phyloP scores from a whole-genome alignment of 2,113 vertebrate species.

The Piliocolobus tephrosceles region DNA sequence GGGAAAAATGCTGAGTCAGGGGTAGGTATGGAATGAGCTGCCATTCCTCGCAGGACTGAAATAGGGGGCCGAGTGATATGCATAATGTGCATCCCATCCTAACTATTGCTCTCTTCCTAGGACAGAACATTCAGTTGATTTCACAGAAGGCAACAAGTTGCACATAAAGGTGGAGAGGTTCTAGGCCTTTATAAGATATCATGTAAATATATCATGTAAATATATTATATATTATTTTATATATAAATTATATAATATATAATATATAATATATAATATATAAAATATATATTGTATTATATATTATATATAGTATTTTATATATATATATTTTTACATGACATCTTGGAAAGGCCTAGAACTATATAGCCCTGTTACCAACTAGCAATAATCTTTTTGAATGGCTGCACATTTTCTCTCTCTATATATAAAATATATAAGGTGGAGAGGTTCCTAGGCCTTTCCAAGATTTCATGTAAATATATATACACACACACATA shows the following conservation, averaged over 20 bases:
- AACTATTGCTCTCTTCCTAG: background rate
- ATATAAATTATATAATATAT: too few relatives aligned
- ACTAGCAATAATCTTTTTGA: constrained; percentile 47
- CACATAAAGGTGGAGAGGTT: background rate
- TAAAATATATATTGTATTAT: too few relatives aligned
- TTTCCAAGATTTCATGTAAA: too few relatives aligned
- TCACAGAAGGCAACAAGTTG: background rate
- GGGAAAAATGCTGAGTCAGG: background rate
- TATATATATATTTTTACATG: too few relatives aligned
- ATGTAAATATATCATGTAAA: background rate
- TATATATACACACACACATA: too few relatives aligned
- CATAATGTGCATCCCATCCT: background rate
- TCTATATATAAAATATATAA: too few relatives aligned
- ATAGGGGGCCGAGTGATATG: background rate
- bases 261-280: too few relatives aligned
- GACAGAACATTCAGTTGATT: background rate
- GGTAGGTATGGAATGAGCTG: background rate
- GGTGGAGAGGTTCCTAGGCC: too few relatives aligned
- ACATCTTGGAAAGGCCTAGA: too few relatives aligned
- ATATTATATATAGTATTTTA: too few relatives aligned
- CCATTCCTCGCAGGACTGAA: background rate
- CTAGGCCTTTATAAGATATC: constrained; percentile 14
- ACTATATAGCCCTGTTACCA: constrained; percentile 20
- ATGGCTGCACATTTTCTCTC: background rate
- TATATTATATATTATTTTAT: too few relatives aligned